Evolutionary conservation across 2,113 vertebrate genomes (phyloP).

Genomic region (Corapipo altera): DNA sequence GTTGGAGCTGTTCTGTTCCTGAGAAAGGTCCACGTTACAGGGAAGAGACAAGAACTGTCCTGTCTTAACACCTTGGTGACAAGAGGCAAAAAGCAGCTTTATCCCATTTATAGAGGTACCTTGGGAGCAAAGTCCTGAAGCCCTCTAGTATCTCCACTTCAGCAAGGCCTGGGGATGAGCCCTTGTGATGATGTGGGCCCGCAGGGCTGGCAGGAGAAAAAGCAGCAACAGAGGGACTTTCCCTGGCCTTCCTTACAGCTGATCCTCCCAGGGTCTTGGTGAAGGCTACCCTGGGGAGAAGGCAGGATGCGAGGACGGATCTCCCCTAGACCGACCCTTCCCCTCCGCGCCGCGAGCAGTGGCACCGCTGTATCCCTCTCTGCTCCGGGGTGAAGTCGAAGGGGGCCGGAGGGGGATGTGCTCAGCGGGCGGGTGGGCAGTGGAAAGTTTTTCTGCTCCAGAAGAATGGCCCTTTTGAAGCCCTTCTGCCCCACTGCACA

Average conservation of each 20-base stretch:
- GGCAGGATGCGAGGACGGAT: background rate
- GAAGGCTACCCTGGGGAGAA: background rate
- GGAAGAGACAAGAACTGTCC: background rate
- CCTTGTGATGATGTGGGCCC: background rate
- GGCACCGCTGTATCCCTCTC: background rate
- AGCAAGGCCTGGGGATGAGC: background rate
- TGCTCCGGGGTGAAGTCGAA: background rate
- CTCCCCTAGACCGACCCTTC: accelerated
- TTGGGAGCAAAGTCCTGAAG: background rate
- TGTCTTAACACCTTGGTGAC: background rate
- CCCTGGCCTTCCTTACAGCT: background rate
- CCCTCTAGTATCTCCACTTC: background rate
- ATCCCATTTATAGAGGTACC: background rate
- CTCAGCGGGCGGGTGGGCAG: background rate
- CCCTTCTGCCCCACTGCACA: slow-evolving; percentile 61
- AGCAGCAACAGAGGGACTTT: background rate
- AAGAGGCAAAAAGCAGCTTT: background rate
- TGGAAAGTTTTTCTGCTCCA: slow-evolving; percentile 40
- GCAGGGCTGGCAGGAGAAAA: background rate
- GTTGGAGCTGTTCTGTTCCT: background rate
- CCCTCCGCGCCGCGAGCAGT: background rate
- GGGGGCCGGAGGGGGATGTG: background rate
- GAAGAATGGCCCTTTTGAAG: slow-evolving; percentile 47
- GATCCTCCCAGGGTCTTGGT: background rate
- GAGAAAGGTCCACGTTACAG: background rate